Base-by-base conservation (phyloP, 1,140 invertebrate genomes). In the Rhopalosiphum padi region DNA sequence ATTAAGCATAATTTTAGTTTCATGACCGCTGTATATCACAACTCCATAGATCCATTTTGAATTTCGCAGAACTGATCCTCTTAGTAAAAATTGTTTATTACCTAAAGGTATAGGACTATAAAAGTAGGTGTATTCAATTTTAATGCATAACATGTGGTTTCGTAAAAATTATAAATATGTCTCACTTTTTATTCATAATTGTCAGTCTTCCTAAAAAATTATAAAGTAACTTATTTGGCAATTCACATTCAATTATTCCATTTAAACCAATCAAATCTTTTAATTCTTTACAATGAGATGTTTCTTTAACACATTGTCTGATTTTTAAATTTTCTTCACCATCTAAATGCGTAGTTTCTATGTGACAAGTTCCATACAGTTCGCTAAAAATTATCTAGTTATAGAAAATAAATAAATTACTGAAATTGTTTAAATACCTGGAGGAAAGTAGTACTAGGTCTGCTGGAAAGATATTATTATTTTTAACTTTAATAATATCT, bases 271-370 rank as follows among this genome's bases (percentile, higher is more conserved):
- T 95, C 41, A 99, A 96, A 94, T 98, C 97, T 88, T 96, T 96
- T 1, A 97, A 97, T 94, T 97, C 97, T 93, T 98, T 96, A 82
- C 98, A 95, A 91, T 96, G 96, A 23, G 97, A 96, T 25, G 99
- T 99, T 94, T 97, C 96, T 9, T 97, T 95, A 91, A 98, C 96
- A 88, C 98, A 98, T 95, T 99, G 99, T 86, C 99, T 96, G 94
- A 99, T 98, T 96, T 99, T 99, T 86, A 99, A 96, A 96, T 99
- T 99, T 7, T 99, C 99, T 96, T 99, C 99, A 3, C 99, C 99
- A 96, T 99, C 99, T 94, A 99, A 96, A 96, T 99, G 99, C 23
- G 99, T 98, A 30, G 99, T 99, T 96, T 99, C 99, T 95, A 99
- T 99, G 95, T 99, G 99, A 95, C 99, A 99, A 96, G 99, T 98